A percentile compares a stretch with the other conserved stretches of the same genome.
phyloP scores from a whole-genome alignment of 2,797 vertebrate genomes.

The Nothura maculosa region DNA sequence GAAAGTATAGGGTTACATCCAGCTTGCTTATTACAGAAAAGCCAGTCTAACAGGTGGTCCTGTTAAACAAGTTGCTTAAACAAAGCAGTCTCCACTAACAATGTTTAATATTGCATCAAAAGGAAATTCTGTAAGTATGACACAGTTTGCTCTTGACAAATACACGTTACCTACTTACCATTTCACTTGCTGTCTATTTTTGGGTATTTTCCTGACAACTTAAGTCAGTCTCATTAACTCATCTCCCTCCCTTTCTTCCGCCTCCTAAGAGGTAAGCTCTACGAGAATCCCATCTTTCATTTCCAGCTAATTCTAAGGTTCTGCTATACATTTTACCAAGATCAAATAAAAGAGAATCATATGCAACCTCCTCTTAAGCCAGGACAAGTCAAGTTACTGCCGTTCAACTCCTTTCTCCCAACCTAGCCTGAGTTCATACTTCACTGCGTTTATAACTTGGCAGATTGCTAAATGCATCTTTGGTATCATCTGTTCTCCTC shows the following conservation, averaged over 20 bases:
- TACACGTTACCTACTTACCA: background rate
- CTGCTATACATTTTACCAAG: background rate
- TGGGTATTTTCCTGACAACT: background rate
- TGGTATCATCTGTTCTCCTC: background rate
- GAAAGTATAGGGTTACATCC: background rate
- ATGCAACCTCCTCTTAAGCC: background rate
- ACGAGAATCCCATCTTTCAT: background rate
- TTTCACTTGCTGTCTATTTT: background rate
- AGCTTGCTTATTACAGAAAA: background rate
- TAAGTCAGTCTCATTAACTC: background rate
- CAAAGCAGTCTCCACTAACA: background rate
- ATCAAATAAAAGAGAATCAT: background rate
- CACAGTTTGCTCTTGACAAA: background rate
- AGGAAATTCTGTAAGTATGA: background rate
- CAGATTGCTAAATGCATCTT: background rate
- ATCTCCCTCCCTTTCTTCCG: accelerated
- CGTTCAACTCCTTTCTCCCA: accelerated
- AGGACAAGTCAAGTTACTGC: background rate
- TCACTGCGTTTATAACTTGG: background rate
- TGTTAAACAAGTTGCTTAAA: background rate
- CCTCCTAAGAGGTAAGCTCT: background rate
- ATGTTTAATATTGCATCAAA: background rate
- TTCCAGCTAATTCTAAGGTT: background rate
- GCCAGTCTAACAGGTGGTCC: background rate
- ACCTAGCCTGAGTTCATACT: background rate